Conservation (phyloP, 1,140 invertebrate species). For the Lordiphosa mommai region DNA sequence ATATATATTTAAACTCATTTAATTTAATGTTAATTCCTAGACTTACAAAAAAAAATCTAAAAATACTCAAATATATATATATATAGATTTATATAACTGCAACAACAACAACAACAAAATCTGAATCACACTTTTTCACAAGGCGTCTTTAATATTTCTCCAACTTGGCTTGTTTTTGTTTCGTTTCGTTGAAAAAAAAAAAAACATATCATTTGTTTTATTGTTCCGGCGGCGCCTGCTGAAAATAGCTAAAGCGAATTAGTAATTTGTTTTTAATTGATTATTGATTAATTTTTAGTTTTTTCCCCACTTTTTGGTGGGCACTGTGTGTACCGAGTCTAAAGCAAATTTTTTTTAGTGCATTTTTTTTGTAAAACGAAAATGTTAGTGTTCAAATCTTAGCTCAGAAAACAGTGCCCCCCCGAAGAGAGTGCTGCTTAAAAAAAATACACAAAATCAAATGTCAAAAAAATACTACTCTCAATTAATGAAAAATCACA, state of each 20-base stretch:
- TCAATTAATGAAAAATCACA: slow-evolving; percentile 16
- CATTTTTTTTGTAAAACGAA: slow-evolving; percentile 56
- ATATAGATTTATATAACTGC: slow-evolving; percentile 43
- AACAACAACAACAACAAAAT: slow-evolving; percentile 8
- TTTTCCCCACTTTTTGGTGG: slow-evolving; percentile 14
- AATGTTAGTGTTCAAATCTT: slow-evolving; percentile 76
- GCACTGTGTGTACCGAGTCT: slow-evolving; percentile 47
- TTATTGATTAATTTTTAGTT: slow-evolving; percentile 7
- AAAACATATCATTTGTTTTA: slow-evolving; percentile 66
- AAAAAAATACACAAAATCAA: slow-evolving; percentile 22
- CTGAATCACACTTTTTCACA: slow-evolving; percentile 7
- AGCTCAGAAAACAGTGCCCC: slow-evolving; percentile 61
- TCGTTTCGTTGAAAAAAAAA: slow-evolving; percentile 49
- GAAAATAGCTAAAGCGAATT: too few species aligned
- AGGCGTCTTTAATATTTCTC: slow-evolving; percentile 27
- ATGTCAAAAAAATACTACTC: slow-evolving; percentile 1
- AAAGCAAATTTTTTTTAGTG: slow-evolving; percentile 62
- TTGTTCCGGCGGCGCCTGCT: slow-evolving; percentile 21
- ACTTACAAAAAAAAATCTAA: slow-evolving; percentile 34
- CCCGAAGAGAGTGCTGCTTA: slow-evolving; percentile 21
- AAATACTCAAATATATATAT: slow-evolving; percentile 37
- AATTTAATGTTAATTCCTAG: slow-evolving; percentile 70
- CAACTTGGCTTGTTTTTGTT: too few species aligned
- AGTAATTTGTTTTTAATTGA: slow-evolving; percentile 23
- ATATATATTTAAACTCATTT: slow-evolving; percentile 54